Conservation (phyloP, 1,140 invertebrate genomes). For the Drosophila ohnishii region DNA sequence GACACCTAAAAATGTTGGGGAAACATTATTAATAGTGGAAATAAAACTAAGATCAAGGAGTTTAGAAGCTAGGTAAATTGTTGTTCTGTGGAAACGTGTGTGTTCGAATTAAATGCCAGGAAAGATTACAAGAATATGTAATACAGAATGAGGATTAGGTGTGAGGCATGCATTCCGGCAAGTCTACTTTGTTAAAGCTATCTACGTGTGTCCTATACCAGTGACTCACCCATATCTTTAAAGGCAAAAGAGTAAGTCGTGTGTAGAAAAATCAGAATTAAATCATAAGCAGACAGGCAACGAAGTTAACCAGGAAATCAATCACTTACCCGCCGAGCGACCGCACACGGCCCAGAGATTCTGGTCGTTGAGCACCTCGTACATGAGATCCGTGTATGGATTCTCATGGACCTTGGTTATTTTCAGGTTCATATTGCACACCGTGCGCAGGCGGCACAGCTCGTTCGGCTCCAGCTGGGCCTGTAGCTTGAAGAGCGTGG, state of each 20-base stretch:
- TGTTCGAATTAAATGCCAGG: slow-evolving; percentile 14
- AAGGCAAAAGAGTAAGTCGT: slow-evolving; percentile 57
- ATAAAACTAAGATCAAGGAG: neutral
- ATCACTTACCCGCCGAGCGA: slow-evolving; percentile 88
- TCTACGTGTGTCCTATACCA: slow-evolving; percentile 31
- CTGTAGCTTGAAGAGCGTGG: slow-evolving; percentile 92
- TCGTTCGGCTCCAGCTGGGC: slow-evolving; percentile 93
- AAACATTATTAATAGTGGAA: neutral
- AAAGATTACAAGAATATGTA: neutral
- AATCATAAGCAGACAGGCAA: slow-evolving; percentile 47
- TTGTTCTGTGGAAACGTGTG: neutral
- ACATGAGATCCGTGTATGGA: slow-evolving; percentile 89
- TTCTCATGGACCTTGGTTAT: slow-evolving; percentile 85
- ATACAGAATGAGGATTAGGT: neutral
- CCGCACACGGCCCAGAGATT: slow-evolving; percentile 96
- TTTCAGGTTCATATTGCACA: slow-evolving; percentile 92
- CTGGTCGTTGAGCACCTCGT: slow-evolving; percentile 95
- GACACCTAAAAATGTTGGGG: slow-evolving; percentile 86
- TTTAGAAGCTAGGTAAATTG: neutral
- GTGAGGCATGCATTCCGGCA: slow-evolving; percentile 7
- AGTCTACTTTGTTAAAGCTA: slow-evolving; percentile 9
- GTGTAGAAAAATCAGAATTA: slow-evolving; percentile 61
- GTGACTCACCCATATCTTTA: slow-evolving; percentile 68
- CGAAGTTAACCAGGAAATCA: neutral
- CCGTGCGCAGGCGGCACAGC: slow-evolving; percentile 93